These are phyloP conservation scores for Sciurus niger DNA, from an alignment of 2,113 vertebrate genomes.

Conservation along the genomic window DNA sequence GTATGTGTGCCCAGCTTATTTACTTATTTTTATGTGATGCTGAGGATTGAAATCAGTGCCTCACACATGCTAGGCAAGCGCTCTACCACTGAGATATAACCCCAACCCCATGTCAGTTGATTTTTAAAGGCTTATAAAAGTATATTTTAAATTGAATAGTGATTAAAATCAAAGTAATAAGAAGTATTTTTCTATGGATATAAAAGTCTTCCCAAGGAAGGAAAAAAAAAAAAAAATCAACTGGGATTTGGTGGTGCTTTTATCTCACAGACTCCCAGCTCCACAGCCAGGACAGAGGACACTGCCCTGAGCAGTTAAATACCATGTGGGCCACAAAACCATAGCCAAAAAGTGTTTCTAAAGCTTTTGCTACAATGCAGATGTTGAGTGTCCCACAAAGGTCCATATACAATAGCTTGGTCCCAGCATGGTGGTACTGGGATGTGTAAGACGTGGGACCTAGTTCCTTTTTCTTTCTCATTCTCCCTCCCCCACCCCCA, in stretches of 20 bases:
- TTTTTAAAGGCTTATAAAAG: slow-evolving; percentile 53
- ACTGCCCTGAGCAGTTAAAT: background rate
- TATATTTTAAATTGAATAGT: background rate
- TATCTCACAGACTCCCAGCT: background rate
- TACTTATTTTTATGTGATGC: no score
- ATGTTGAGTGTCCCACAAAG: background rate
- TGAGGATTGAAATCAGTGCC: no score
- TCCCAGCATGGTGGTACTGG: no score
- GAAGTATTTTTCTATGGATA: background rate
- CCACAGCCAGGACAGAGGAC: background rate
- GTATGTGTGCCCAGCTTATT: no score
- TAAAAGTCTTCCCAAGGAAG: background rate
- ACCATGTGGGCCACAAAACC: background rate
- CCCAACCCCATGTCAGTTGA: no score
- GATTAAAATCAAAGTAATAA: slow-evolving; percentile 52
- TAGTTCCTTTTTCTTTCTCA: no score
- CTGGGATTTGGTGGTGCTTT: background rate
- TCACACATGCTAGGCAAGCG: no score
- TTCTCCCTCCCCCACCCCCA: background rate
- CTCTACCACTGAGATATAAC: no score
- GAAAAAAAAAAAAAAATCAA: background rate
- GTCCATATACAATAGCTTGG: background rate
- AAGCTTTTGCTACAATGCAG: background rate
- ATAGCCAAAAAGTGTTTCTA: background rate
- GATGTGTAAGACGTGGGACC: background rate